These are phyloP conservation scores for Drosophila austrosaltans DNA, from an alignment of 2,888 invertebrate genomes.

Conservation along the genomic window DNA sequence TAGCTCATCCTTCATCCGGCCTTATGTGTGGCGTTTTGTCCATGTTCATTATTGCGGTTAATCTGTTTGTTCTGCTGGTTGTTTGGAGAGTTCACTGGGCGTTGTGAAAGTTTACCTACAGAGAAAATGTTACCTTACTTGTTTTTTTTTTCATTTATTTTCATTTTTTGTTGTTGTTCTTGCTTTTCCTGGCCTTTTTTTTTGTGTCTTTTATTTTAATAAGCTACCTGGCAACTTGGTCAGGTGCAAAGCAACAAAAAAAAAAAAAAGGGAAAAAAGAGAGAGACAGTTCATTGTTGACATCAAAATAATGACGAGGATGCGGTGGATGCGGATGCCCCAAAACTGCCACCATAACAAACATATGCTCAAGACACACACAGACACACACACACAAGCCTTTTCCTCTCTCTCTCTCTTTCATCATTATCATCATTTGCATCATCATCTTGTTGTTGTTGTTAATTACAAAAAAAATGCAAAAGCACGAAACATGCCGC, in stretches of 20 bases:
- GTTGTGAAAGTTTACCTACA: slow-evolving; percentile 49
- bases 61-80: slow-evolving; percentile 72
- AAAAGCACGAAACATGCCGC: slow-evolving; percentile 75
- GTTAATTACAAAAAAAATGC: slow-evolving; percentile 78
- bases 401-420: slow-evolving; percentile 1
- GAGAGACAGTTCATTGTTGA: slow-evolving; percentile 68
- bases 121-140: slow-evolving; percentile 38
- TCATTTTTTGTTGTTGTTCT: slow-evolving; percentile 3
- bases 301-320: slow-evolving; percentile 71
- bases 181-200: slow-evolving; percentile 18
- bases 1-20: slow-evolving; percentile 8
- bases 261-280: slow-evolving; percentile 56
- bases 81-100: slow-evolving; percentile 39
- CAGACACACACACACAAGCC: slow-evolving; percentile 16
- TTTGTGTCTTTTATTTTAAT: slow-evolving; percentile 62
- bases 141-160: too few species aligned
- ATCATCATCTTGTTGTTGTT: slow-evolving; percentile 43
- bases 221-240: slow-evolving; percentile 56
- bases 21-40: slow-evolving; percentile 59
- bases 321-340: slow-evolving; percentile 27
- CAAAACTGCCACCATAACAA: slow-evolving; percentile 51
- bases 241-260: slow-evolving; percentile 64
- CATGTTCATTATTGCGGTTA: slow-evolving; percentile 79
- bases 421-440: slow-evolving; percentile 23
- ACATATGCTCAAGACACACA: slow-evolving; percentile 58